These are phyloP conservation scores for Laupala kohalensis DNA, from an alignment of 1,140 invertebrate genomes.

Conservation along the genomic window DNA sequence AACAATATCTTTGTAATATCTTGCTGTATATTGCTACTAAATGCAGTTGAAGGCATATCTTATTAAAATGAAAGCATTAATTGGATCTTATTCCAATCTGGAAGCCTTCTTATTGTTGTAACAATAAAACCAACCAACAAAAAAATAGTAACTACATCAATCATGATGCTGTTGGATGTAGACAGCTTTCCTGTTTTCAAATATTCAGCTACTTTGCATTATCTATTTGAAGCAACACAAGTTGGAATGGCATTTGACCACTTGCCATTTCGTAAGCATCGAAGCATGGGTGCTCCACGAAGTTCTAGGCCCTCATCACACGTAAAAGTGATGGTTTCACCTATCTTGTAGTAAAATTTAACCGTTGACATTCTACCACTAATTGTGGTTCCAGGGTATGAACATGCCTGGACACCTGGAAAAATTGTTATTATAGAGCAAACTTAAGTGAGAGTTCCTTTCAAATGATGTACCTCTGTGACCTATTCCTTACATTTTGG, in stretches of 20 bases:
- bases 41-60: neutral
- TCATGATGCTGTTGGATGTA: neutral
- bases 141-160: neutral
- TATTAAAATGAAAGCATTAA: neutral
- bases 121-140: neutral
- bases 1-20: neutral
- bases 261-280: conserved; percentile 64
- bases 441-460: too few relatives aligned
- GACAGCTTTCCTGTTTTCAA: neutral
- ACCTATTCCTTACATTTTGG: conserved; percentile 57
- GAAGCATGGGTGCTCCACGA: conserved; percentile 56
- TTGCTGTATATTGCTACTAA: neutral
- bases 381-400: conserved; percentile 71
- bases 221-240: conserved; percentile 32
- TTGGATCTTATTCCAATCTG: neutral
- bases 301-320: conserved; percentile 63
- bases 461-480: too few relatives aligned
- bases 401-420: conserved; percentile 63
- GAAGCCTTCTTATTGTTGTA: neutral
- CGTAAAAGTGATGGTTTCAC: conserved; percentile 71
- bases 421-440: too few relatives aligned
- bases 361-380: conserved; percentile 71
- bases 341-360: conserved; percentile 74
- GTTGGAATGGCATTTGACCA: conserved; percentile 74
- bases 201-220: neutral